These are phyloP conservation scores for Pollachius pollachius DNA, from an alignment of 2,113 vertebrate genomes.

Conservation along the genomic window DNA sequence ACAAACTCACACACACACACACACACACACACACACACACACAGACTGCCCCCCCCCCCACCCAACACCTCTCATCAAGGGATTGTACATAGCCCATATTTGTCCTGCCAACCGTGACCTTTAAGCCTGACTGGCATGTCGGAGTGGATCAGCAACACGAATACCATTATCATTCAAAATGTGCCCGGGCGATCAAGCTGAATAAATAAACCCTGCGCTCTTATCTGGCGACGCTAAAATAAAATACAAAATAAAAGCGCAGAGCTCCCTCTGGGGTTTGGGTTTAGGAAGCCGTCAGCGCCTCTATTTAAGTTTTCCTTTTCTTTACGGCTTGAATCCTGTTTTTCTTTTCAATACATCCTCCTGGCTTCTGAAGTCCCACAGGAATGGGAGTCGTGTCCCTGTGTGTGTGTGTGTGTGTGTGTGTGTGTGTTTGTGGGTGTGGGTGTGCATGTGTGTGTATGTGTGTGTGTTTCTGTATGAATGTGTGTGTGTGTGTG, in stretches of 20 bases:
- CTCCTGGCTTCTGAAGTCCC: constrained; percentile 49
- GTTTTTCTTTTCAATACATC: constrained; percentile 60
- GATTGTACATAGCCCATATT: constrained; percentile 37
- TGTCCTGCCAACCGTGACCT: constrained; percentile 45
- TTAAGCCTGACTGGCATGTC: constrained; percentile 64
- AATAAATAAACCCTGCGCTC: constrained; percentile 64
- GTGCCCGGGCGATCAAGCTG: constrained; percentile 58
- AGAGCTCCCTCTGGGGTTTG: constrained; percentile 53
- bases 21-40: neutral
- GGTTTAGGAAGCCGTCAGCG: constrained; percentile 66
- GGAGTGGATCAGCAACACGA: constrained; percentile 33
- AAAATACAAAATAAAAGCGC: constrained; percentile 54
- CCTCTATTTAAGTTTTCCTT: constrained; percentile 64
- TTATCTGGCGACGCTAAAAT: constrained; percentile 51
- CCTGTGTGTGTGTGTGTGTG: constrained; percentile 37
- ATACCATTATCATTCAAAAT: constrained; percentile 60
- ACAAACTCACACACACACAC: too few relatives aligned
- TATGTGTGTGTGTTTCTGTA: constrained; percentile 33
- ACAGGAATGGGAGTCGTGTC: constrained; percentile 33
- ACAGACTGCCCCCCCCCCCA: neutral
- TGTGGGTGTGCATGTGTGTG: neutral
- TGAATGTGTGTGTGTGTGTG: neutral
- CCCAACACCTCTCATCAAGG: constrained; percentile 26
- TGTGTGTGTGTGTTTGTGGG: neutral
- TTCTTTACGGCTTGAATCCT: constrained; percentile 60